Evolutionary conservation across 2,113 vertebrate genomes (phyloP), one percentile per base, ranked within the genome.

Genomic region (Delphinapterus leucas): DNA sequence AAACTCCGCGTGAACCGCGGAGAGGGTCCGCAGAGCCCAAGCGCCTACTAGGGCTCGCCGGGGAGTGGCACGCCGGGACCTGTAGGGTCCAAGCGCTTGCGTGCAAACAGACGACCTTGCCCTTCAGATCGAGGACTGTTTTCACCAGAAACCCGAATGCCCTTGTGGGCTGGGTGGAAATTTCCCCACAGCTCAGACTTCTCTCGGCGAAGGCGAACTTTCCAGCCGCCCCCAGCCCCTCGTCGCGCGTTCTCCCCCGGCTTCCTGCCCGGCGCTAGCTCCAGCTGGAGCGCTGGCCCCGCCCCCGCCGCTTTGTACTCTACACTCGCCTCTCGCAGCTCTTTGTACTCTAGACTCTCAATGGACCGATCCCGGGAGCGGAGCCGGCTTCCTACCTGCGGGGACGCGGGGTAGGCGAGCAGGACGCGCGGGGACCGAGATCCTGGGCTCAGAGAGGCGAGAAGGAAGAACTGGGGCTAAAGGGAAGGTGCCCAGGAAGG

Each of bases 281-380:
- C 97, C 98, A 98, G 98, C 98, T 98, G 98, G 97, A 98, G 98
- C 93, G 44, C 96, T 92, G 83, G 97, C 98, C 95, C 97, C 97
- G 98, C 98, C 98, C 95, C 98, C 95, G 95, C 89, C 61, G 97
- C 98, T 98, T 98, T 98, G 98, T 98, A 93, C 97, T 96, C 96
- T 49, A 47, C 95, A 12, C 95, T 90, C 36, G 93, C 93, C 84
- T 95, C 92, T 91, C 58, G 11, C 80, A 21, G 93, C 84, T 96
- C 98, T 98, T 98, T 98, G 97, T 97, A 97, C 97, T 98, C 93
- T 94, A 97, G 86, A 74, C 96, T 93, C 92, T 96, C 82, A 86
- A 83, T 91, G 96, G 95, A 94, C 97, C 38, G 93, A 93, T 93
- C 96, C 88, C 8, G 88, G 95, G 95, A 94, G 86, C 93, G 4